Percentiles rank a stretch among this genome's conserved stretches.
Conservation (phyloP, 2,888 invertebrate species). For the Epirrhoe alternata region DNA sequence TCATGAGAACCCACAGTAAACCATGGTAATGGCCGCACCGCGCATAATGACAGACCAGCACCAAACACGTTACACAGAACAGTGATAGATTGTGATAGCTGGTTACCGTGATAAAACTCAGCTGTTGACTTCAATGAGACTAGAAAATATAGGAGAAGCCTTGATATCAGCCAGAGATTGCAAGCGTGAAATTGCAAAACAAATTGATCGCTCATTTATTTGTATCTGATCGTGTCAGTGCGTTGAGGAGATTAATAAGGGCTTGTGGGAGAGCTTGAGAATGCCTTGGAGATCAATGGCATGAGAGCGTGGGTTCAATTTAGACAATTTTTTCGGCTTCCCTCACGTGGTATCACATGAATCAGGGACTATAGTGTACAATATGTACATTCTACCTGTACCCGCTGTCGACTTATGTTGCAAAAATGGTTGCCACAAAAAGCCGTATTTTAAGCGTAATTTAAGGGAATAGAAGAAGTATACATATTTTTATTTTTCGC, state of each 20-base stretch:
- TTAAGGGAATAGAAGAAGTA: too few relatives aligned
- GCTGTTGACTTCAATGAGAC: constrained; percentile 36
- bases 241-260: constrained; percentile 14
- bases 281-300: not conserved
- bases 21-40: constrained; percentile 29
- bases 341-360: too few relatives aligned
- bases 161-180: constrained; percentile 31
- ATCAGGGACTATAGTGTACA: too few relatives aligned
- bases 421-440: too few relatives aligned
- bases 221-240: constrained; percentile 40
- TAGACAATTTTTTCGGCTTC: not conserved
- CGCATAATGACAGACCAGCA: constrained; percentile 44
- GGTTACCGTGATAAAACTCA: constrained; percentile 38
- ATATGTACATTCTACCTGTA: too few relatives aligned
- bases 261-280: constrained; percentile 8
- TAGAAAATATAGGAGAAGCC: constrained; percentile 36
- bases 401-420: too few relatives aligned
- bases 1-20: constrained; percentile 16
- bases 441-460: too few relatives aligned
- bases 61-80: constrained; percentile 42
- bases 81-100: constrained; percentile 50
- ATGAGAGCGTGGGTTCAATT: not conserved
- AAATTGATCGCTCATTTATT: constrained; percentile 33
- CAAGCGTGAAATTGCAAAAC: constrained; percentile 31
- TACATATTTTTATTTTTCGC: too few relatives aligned